These are phyloP conservation scores for Parasteatoda lunata DNA, from an alignment of 2,888 invertebrate genomes.

Conservation along the genomic window DNA sequence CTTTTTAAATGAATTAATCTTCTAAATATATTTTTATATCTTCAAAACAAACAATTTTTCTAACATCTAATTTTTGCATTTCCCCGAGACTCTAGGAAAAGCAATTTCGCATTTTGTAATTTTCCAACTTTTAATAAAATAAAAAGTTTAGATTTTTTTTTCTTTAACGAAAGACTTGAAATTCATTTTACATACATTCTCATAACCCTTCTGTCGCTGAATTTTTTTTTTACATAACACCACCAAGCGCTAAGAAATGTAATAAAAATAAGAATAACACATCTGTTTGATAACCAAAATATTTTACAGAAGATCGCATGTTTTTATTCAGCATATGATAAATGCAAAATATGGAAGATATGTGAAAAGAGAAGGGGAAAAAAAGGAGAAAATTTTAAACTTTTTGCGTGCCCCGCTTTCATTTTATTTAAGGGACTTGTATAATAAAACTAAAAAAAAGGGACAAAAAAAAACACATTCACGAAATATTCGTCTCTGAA, in stretches of 20 bases:
- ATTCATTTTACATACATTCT: slow-evolving; percentile 15
- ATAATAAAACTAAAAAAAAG: not conserved
- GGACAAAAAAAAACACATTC: not conserved
- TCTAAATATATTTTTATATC: too few species aligned
- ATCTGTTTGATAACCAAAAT: slow-evolving; percentile 51
- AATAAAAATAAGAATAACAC: slow-evolving; percentile 44
- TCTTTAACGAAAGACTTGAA: slow-evolving; percentile 8
- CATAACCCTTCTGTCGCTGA: not conserved
- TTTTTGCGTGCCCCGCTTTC: not conserved
- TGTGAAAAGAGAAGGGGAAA: not conserved
- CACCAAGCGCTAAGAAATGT: not conserved
- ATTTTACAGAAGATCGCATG: slow-evolving; percentile 24
- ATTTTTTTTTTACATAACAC: not conserved
- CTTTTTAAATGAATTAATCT: too few species aligned
- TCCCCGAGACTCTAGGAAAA: slow-evolving; percentile 39
- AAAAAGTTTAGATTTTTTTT: not conserved
- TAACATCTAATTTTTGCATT: slow-evolving; percentile 53
- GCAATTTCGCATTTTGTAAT: slow-evolving; percentile 48
- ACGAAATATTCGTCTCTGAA: slow-evolving; percentile 19
- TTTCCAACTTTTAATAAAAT: slow-evolving; percentile 22
- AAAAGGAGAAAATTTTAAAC: not conserved
- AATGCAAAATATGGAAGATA: slow-evolving; percentile 31
- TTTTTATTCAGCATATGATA: slow-evolving; percentile 40
- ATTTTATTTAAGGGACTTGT: slow-evolving; percentile 32
- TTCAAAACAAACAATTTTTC: not conserved